Conservation (phyloP, 2,888 invertebrate genomes). For the Eupithecia exiguata region DNA sequence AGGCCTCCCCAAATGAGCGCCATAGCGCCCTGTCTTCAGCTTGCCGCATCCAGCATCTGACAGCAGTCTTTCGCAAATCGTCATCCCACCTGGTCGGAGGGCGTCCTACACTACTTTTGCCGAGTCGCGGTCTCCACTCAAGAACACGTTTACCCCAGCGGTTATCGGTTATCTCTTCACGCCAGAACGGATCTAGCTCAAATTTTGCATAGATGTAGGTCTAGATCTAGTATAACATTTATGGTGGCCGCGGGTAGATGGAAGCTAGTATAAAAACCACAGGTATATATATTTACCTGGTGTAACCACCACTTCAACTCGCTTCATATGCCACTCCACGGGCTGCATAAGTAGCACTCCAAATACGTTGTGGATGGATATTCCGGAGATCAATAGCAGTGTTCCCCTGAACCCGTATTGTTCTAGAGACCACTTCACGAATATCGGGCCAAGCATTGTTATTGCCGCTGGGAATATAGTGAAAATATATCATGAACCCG, state of each 20-base stretch:
- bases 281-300: neutral
- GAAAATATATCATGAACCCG: neutral
- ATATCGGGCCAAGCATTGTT: slow-evolving; percentile 1
- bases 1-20: too few species aligned
- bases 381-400: slow-evolving; percentile 44
- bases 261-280: neutral
- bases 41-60: too few species aligned
- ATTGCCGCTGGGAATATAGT: neutral
- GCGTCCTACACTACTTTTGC: too few species aligned
- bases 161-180: neutral
- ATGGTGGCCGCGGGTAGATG: neutral
- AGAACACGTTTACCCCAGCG: too few species aligned
- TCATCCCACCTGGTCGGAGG: too few species aligned
- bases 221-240: neutral
- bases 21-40: too few species aligned
- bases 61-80: too few species aligned
- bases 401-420: slow-evolving; percentile 85
- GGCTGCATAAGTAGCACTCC: slow-evolving; percentile 77
- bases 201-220: neutral
- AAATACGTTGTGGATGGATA: neutral
- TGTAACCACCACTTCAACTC: slow-evolving; percentile 4
- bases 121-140: too few species aligned
- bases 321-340: slow-evolving; percentile 82
- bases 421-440: slow-evolving; percentile 77
- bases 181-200: neutral